A percentile compares a stretch with the other conserved stretches of the same genome.
phyloP scores from a whole-genome alignment of 2,888 invertebrate genomes.

The Ophion obscuratus region DNA sequence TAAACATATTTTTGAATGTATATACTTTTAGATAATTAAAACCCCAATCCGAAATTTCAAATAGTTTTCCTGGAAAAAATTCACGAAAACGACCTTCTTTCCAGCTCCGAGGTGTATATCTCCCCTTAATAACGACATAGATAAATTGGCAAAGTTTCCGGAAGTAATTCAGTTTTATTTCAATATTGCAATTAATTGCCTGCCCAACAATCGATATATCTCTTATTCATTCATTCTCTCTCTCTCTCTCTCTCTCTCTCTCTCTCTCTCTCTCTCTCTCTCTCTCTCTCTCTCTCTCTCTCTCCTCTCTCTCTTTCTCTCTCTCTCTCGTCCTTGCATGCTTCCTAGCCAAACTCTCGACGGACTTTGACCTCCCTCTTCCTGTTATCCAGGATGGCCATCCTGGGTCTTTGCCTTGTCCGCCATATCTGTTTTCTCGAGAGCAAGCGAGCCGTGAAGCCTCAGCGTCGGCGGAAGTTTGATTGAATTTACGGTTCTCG shows the following conservation, averaged over 20 bases:
- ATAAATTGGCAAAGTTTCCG: not conserved
- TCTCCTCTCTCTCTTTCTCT: not conserved
- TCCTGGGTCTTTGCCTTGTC: slow-evolving; percentile 22
- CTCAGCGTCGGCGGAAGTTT: slow-evolving; percentile 64
- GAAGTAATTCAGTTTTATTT: not conserved
- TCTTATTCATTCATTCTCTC: too few relatives aligned
- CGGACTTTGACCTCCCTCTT: slow-evolving; percentile 56
- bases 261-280: not conserved
- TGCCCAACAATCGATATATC: not conserved
- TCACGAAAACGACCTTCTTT: too few relatives aligned
- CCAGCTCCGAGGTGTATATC: not conserved
- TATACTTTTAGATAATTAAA: too few relatives aligned
- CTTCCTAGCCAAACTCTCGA: slow-evolving; percentile 50
- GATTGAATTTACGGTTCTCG: slow-evolving; percentile 66
- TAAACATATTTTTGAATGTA: too few relatives aligned
- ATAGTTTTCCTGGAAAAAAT: too few relatives aligned
- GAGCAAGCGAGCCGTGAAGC: slow-evolving; percentile 61
- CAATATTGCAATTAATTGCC: not conserved
- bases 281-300: not conserved
- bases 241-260: not conserved
- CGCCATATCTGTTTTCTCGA: slow-evolving; percentile 55
- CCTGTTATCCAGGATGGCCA: slow-evolving; percentile 43
- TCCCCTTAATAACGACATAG: not conserved
- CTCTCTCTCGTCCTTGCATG: slow-evolving; percentile 34
- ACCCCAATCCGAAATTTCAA: too few relatives aligned